phyloP scores from a whole-genome alignment of 2,888 invertebrate genomes.

The Cosmopolites sordidus region DNA sequence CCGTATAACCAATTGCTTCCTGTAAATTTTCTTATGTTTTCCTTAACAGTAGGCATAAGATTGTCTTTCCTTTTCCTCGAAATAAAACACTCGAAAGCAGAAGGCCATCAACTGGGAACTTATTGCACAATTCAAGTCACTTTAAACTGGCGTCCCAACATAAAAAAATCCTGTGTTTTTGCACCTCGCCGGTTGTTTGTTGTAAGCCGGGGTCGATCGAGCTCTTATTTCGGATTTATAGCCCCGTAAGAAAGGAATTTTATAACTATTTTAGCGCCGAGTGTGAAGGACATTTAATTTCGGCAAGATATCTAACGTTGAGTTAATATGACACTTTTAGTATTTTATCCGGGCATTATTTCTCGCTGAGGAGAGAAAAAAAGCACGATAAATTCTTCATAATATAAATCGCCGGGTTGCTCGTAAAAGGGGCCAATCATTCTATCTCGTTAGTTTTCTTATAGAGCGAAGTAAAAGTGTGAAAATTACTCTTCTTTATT shows the following conservation, averaged over 20 bases:
- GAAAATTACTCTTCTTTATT: not conserved
- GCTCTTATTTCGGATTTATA: slow-evolving; percentile 23
- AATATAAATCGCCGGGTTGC: slow-evolving; percentile 6
- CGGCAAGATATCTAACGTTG: slow-evolving; percentile 35
- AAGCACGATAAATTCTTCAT: slow-evolving; percentile 40
- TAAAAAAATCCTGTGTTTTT: not conserved
- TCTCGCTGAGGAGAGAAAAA: slow-evolving; percentile 37
- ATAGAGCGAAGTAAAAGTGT: slow-evolving; percentile 12
- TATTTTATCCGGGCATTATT: slow-evolving; percentile 37
- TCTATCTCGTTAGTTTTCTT: slow-evolving; percentile 22
- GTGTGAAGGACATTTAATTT: slow-evolving; percentile 37
- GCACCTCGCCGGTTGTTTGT: slow-evolving; percentile 6
- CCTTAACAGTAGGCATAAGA: too few species aligned
- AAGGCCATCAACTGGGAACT: not conserved
- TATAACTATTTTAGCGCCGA: slow-evolving; percentile 35
- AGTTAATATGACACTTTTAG: slow-evolving; percentile 42
- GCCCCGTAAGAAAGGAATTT: slow-evolving; percentile 29
- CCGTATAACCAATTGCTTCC: too few species aligned
- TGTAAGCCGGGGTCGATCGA: slow-evolving; percentile 9
- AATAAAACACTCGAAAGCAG: not conserved
- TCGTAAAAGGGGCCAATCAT: slow-evolving; percentile 10
- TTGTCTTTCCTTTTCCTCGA: too few species aligned
- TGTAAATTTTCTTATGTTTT: too few species aligned
- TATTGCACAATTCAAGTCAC: not conserved
- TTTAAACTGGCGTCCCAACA: not conserved